Percentiles rank a stretch among this genome's conserved stretches.
phyloP scores from a whole-genome alignment of 2,797 vertebrate genomes.

The Thamnophis elegans region DNA sequence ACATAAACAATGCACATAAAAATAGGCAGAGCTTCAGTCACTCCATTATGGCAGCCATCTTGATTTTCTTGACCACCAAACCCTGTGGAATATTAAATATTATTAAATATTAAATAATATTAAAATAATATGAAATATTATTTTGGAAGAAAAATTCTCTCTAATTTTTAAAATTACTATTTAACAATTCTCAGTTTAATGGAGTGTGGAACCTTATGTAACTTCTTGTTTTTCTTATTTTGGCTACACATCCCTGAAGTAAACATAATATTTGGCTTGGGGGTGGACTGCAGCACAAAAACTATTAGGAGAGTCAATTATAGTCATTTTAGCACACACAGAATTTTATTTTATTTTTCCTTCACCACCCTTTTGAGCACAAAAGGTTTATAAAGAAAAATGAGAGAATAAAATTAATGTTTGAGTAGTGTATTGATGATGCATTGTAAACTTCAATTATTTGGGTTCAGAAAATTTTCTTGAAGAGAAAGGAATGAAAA shows the following conservation, averaged over 20 bases:
- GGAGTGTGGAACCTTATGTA: slow-evolving; percentile 18
- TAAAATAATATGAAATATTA: not conserved
- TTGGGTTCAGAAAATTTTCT: slow-evolving; percentile 57
- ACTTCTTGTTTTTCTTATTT: slow-evolving; percentile 47
- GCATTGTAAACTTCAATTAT: slow-evolving; percentile 63
- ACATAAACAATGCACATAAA: not conserved
- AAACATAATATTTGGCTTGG: slow-evolving; percentile 42
- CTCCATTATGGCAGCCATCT: not conserved
- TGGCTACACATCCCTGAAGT: slow-evolving; percentile 33
- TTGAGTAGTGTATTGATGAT: slow-evolving; percentile 49
- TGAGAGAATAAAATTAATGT: slow-evolving; percentile 50
- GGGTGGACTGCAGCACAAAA: slow-evolving; percentile 20
- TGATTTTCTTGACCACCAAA: not conserved
- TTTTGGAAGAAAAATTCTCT: slow-evolving; percentile 13
- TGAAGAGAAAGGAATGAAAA: slow-evolving; percentile 49
- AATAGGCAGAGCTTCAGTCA: not conserved
- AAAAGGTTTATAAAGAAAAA: slow-evolving; percentile 54
- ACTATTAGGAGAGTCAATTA: slow-evolving; percentile 47
- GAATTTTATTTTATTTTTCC: not conserved
- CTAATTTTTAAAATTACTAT: slow-evolving; percentile 28
- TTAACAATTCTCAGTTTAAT: not conserved
- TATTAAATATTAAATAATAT: not conserved
- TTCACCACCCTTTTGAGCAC: slow-evolving; percentile 53
- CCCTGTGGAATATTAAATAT: not conserved
- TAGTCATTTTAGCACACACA: slow-evolving; percentile 41